A percentile compares a stretch with the other conserved stretches of the same genome.
These are phyloP conservation scores for Rhincodon typus DNA, from an alignment of 2,797 vertebrate species.

Conservation along the genomic window DNA sequence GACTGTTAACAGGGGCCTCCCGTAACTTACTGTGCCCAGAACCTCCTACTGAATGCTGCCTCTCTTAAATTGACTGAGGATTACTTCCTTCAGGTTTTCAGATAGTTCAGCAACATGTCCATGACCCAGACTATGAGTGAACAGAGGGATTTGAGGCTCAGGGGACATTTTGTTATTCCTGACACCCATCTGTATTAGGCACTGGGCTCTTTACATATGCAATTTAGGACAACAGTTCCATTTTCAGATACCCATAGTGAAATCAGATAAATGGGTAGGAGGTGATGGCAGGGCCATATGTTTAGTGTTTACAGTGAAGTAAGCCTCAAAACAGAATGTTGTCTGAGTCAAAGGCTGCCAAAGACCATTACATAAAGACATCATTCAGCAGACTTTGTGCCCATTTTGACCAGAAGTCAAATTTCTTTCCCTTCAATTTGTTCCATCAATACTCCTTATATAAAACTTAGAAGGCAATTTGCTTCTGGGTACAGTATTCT, in stretches of 20 bases:
- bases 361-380: neutral
- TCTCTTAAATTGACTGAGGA: too few relatives aligned
- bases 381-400: neutral
- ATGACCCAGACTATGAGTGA: neutral
- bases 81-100: too few relatives aligned
- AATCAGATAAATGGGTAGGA: neutral
- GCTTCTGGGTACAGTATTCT: neutral
- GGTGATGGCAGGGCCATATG: too few relatives aligned
- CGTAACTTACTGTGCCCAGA: too few relatives aligned
- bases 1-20: too few relatives aligned
- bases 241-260: neutral
- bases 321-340: too few relatives aligned
- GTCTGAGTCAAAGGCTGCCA: too few relatives aligned
- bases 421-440: neutral
- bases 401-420: neutral
- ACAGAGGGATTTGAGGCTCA: neutral
- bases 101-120: too few relatives aligned
- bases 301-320: too few relatives aligned
- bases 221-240: neutral
- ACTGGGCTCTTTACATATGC: neutral
- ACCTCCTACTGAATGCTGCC: too few relatives aligned
- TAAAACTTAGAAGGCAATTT: neutral
- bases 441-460: neutral
- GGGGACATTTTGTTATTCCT: neutral
- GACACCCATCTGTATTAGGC: neutral